phyloP scores from a whole-genome alignment of 1,140 invertebrate genomes.

The Nebria ingens region DNA sequence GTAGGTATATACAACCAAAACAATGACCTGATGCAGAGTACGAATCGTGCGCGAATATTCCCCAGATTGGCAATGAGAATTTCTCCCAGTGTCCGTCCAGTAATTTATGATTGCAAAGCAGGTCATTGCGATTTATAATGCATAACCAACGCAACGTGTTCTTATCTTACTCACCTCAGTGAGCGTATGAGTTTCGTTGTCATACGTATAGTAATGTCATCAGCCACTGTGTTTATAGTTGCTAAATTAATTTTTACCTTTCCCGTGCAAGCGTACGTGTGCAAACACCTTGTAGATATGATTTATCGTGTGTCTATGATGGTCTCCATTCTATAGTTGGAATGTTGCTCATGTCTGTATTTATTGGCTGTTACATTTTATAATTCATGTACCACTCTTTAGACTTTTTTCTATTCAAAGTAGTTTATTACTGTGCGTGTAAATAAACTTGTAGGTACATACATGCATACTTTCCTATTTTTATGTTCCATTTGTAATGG shows the following conservation, averaged over 20 bases:
- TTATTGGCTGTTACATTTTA: background rate
- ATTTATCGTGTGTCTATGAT: too few relatives aligned
- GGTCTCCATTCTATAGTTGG: too few relatives aligned
- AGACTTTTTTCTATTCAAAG: too few relatives aligned
- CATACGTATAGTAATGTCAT: background rate
- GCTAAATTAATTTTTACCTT: conserved; percentile 1
- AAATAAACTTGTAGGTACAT: background rate
- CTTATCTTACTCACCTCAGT: too few relatives aligned
- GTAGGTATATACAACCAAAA: background rate
- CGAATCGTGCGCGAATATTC: background rate
- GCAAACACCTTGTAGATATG: too few relatives aligned
- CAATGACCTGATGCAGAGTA: background rate
- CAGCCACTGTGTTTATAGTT: background rate
- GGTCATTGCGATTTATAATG: background rate
- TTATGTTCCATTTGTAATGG: background rate
- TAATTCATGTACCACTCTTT: background rate
- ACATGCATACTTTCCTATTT: background rate
- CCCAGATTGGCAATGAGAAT: background rate
- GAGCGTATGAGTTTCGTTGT: too few relatives aligned
- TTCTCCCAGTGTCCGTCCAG: background rate
- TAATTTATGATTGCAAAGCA: background rate
- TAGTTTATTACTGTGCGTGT: background rate
- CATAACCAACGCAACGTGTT: too few relatives aligned
- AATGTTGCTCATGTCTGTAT: too few relatives aligned
- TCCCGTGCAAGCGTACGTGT: too few relatives aligned